Percentiles rank a stretch among this genome's conserved stretches.
Evolutionary conservation across 2,797 vertebrate species (phyloP).

Genomic region (Sebastes kiyomatsui): DNA sequence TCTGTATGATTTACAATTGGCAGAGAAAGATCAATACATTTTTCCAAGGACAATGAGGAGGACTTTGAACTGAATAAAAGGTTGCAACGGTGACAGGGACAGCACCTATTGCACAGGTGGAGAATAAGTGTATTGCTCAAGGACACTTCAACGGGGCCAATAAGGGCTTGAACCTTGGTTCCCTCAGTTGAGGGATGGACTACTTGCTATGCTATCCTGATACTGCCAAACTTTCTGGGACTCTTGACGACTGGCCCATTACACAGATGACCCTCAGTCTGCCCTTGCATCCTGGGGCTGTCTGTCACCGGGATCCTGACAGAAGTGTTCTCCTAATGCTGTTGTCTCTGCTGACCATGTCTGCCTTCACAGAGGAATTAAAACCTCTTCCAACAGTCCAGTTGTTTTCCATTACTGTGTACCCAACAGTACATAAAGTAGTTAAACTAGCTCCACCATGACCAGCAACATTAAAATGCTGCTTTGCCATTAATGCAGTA

Average conservation of each 20-base stretch:
- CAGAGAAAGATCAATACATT: slow-evolving; percentile 18
- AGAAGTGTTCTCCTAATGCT: background rate
- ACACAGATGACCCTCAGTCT: background rate
- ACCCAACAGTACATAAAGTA: background rate
- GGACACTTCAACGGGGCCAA: slow-evolving; percentile 24
- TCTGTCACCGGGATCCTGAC: background rate
- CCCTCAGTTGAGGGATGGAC: background rate
- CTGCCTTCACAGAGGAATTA: background rate
- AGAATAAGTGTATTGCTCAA: slow-evolving; percentile 15
- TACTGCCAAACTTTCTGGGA: background rate
- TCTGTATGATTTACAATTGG: slow-evolving; percentile 26
- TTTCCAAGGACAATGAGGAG: slow-evolving; percentile 11
- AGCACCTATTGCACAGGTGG: too few relatives aligned
- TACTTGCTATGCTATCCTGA: background rate
- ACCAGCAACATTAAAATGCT: background rate
- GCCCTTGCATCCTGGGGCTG: background rate
- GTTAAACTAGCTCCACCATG: background rate
- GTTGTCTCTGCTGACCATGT: background rate
- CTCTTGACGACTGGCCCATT: background rate
- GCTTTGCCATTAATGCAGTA: background rate
- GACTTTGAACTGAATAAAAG: background rate
- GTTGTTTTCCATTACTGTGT: background rate
- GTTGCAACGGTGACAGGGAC: background rate
- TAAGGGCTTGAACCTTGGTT: background rate
- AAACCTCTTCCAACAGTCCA: background rate